A percentile compares a stretch with the other conserved stretches of the same genome.
phyloP scores from a whole-genome alignment of 2,888 invertebrate genomes.

The Mythimna loreyi region DNA sequence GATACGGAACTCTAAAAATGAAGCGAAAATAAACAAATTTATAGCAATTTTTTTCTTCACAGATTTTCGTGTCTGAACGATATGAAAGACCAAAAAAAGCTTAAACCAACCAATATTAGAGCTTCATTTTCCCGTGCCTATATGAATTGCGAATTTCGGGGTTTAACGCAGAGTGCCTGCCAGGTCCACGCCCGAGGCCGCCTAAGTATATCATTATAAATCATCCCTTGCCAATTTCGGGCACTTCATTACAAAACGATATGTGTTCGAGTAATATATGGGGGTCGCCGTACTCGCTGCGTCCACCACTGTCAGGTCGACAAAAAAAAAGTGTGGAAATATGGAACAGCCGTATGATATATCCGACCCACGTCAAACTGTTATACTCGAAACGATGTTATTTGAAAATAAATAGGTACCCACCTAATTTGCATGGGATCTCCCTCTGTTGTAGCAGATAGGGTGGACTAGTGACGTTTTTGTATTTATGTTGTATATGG shows the following conservation, averaged over 20 bases:
- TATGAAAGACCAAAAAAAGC: not conserved
- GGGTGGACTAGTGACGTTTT: conserved; percentile 48
- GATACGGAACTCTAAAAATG: too few relatives aligned
- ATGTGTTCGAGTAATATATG: conserved; percentile 75
- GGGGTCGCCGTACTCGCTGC: conserved; percentile 70
- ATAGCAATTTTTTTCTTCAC: not conserved
- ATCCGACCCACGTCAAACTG: conserved; percentile 80
- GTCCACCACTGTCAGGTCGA: conserved; percentile 71
- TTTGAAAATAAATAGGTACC: conserved; percentile 76
- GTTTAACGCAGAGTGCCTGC: conserved; percentile 39
- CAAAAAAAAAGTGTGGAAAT: conserved; percentile 78
- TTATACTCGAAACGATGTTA: conserved; percentile 65
- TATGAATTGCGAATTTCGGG: conserved; percentile 25
- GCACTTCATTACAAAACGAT: conserved; percentile 70
- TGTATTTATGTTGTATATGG: conserved; percentile 56
- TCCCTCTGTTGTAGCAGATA: conserved; percentile 56
- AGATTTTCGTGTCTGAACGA: not conserved
- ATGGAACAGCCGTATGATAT: conserved; percentile 78
- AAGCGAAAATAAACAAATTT: too few relatives aligned
- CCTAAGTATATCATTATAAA: conserved; percentile 63
- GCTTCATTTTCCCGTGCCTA: conserved; percentile 5
- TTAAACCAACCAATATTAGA: not conserved
- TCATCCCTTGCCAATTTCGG: conserved; percentile 65
- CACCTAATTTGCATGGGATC: conserved; percentile 74
- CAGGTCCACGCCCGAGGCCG: conserved; percentile 31